These are phyloP conservation scores for Yponomeuta plumbellus DNA, from an alignment of 2,888 invertebrate genomes.

Conservation along the genomic window DNA sequence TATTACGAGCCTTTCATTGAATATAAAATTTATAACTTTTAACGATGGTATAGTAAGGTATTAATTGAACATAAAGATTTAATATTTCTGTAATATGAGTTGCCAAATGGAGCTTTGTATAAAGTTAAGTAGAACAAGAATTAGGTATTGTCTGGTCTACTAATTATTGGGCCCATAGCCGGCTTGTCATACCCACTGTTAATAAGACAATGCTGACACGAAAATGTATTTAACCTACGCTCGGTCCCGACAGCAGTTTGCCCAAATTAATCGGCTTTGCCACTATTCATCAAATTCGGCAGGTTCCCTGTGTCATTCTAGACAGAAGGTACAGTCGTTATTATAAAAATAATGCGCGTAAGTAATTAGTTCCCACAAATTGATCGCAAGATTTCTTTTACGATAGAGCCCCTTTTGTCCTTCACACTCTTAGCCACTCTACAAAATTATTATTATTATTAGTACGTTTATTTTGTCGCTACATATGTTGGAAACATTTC, in stretches of 20 bases:
- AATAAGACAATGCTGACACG: conserved; percentile 41
- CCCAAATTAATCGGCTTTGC: conserved; percentile 62
- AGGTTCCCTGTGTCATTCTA: background rate
- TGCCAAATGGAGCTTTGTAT: background rate
- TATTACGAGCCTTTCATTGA: background rate
- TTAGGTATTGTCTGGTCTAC: background rate
- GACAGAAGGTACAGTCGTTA: background rate
- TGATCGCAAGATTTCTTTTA: background rate
- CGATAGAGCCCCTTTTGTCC: too few species aligned
- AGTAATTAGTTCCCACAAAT: background rate
- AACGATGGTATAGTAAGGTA: background rate
- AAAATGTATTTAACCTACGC: conserved; percentile 56
- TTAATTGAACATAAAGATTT: background rate
- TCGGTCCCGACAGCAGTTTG: conserved; percentile 55
- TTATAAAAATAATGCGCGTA: background rate
- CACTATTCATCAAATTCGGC: conserved; percentile 26
- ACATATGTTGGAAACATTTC: too few species aligned
- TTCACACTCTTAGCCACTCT: too few species aligned
- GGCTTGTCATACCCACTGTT: conserved; percentile 20
- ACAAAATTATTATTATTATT: too few species aligned
- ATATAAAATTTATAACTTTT: background rate
- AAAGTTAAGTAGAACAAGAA: background rate
- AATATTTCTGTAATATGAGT: background rate
- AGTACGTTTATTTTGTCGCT: too few species aligned
- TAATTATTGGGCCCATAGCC: background rate